Percentiles rank a stretch among this genome's conserved stretches.
Conservation (phyloP, 1,140 invertebrate species). For the Philopotamus ludificatus region DNA sequence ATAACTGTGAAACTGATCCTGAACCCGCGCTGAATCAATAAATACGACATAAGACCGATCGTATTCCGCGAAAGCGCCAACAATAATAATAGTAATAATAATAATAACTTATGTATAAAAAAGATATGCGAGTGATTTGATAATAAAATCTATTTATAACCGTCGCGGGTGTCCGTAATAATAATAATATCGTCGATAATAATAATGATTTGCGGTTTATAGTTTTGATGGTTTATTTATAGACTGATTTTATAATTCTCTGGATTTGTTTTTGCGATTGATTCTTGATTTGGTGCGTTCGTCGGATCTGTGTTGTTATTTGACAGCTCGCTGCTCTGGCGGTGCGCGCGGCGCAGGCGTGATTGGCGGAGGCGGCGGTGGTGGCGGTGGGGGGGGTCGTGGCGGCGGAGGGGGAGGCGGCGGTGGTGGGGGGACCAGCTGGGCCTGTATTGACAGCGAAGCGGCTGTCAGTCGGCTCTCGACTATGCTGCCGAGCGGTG, state of each 20-base stretch:
- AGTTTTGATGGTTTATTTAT: too few relatives aligned
- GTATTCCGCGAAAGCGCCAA: neutral
- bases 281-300: neutral
- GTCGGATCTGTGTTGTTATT: too few relatives aligned
- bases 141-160: too few relatives aligned
- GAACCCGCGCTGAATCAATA: neutral
- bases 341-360: neutral
- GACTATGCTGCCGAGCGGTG: slow-evolving; percentile 47
- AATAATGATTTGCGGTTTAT: too few relatives aligned
- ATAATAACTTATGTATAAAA: neutral
- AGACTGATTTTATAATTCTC: too few relatives aligned
- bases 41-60: neutral
- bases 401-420: neutral
- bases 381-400: slow-evolving; percentile 3
- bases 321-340: too few relatives aligned
- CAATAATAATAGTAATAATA: neutral
- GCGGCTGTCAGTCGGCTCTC: slow-evolving; percentile 49
- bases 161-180: too few relatives aligned
- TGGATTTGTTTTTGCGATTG: neutral
- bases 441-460: slow-evolving; percentile 57
- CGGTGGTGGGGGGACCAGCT: slow-evolving; percentile 47
- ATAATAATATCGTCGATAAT: too few relatives aligned
- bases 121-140: too few relatives aligned
- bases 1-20: neutral
- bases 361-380: neutral